These are phyloP conservation scores for Germaria angustata DNA, from an alignment of 2,888 invertebrate species.

Conservation along the genomic window DNA sequence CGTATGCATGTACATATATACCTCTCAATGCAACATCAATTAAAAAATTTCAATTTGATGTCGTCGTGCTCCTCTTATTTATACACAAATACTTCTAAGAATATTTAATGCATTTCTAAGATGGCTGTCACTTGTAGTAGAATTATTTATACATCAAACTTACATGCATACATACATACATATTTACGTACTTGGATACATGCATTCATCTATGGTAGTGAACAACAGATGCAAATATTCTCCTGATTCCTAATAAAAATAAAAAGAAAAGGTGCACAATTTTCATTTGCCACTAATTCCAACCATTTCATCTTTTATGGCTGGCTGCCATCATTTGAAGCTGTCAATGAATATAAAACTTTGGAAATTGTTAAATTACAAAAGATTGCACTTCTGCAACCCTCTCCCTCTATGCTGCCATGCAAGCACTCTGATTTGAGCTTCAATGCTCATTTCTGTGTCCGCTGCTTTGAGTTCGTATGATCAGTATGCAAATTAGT, in stretches of 20 bases:
- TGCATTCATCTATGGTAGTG: neutral
- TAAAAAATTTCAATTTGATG: slow-evolving; percentile 68
- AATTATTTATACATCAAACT: slow-evolving; percentile 34
- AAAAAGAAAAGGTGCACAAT: neutral
- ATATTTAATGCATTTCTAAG: slow-evolving; percentile 67
- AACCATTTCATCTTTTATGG: neutral
- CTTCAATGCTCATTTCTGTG: neutral
- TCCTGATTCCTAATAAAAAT: slow-evolving; percentile 12
- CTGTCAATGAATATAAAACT: slow-evolving; percentile 46
- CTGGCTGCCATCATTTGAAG: slow-evolving; percentile 37
- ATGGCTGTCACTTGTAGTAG: slow-evolving; percentile 62
- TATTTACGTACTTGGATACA: neutral
- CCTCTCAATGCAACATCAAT: slow-evolving; percentile 64
- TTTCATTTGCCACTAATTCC: slow-evolving; percentile 30
- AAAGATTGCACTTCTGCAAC: neutral
- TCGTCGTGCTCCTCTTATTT: slow-evolving; percentile 41
- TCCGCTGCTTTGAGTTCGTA: neutral
- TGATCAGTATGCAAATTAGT: slow-evolving; percentile 53
- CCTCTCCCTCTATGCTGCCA: neutral
- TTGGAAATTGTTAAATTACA: slow-evolving; percentile 38
- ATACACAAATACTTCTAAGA: slow-evolving; percentile 38
- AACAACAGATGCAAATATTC: neutral
- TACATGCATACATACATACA: neutral
- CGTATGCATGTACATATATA: neutral
- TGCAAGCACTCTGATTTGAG: neutral